These are phyloP conservation scores for Microctonus aethiopoides DNA, from an alignment of 2,888 invertebrate species.

Conservation along the genomic window DNA sequence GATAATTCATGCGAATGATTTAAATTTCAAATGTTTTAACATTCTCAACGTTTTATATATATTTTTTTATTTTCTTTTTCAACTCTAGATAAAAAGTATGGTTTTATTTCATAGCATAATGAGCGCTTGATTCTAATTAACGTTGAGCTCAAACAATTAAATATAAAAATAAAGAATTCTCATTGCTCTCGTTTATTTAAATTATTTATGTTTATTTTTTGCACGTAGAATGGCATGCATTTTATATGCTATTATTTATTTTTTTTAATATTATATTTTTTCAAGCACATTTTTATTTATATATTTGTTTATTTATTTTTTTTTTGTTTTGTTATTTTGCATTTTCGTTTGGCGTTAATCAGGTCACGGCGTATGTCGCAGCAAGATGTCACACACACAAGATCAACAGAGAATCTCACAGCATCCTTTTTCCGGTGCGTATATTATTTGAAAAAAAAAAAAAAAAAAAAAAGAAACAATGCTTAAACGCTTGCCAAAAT, in stretches of 20 bases:
- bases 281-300: not conserved
- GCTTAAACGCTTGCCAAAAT: conserved; percentile 3
- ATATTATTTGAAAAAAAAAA: conserved; percentile 40
- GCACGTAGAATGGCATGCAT: conserved; percentile 57
- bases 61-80: not conserved
- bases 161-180: not conserved
- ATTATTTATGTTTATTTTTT: conserved; percentile 24
- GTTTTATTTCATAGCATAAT: not conserved
- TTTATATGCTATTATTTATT: conserved; percentile 42
- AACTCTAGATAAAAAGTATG: not conserved
- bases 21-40: not conserved
- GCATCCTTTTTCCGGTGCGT: conserved; percentile 63
- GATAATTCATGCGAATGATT: not conserved
- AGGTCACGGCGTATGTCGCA: conserved; percentile 91
- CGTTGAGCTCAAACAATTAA: not conserved
- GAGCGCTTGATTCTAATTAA: conserved; percentile 2
- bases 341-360: conserved; percentile 65
- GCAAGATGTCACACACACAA: conserved; percentile 72
- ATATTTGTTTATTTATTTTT: conserved; percentile 30
- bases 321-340: conserved; percentile 64
- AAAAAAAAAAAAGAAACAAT: too few relatives aligned
- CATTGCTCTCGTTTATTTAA: not conserved
- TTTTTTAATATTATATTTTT: too few relatives aligned
- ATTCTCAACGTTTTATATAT: not conserved
- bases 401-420: conserved; percentile 62